Conservation (phyloP, 2,888 invertebrate genomes). For the Oscheius sp. region DNA sequence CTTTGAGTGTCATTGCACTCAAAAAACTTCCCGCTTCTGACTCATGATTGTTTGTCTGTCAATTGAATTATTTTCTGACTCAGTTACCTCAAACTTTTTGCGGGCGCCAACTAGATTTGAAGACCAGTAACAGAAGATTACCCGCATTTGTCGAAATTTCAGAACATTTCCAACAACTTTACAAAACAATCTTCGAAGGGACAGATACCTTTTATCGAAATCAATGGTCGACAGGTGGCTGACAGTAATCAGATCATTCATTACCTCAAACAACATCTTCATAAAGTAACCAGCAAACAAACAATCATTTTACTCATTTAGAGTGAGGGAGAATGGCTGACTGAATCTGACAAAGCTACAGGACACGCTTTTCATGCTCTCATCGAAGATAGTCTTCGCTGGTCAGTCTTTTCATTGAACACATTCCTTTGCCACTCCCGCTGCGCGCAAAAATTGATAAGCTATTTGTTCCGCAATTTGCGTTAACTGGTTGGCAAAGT, state of each 20-base stretch:
- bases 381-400: constrained; percentile 57
- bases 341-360: constrained; percentile 43
- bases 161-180: constrained; percentile 67
- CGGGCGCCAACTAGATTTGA: neutral
- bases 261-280: constrained; percentile 39
- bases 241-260: constrained; percentile 87
- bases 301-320: neutral
- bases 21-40: too few relatives aligned
- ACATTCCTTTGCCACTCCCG: neutral
- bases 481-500: too few relatives aligned
- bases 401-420: constrained; percentile 43
- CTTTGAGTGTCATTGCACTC: neutral
- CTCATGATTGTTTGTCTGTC: neutral
- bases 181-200: constrained; percentile 56
- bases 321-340: neutral
- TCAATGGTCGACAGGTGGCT: constrained; percentile 92
- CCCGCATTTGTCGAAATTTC: constrained; percentile 27
- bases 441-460: constrained; percentile 6
- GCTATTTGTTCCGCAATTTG: neutral
- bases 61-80: too few relatives aligned
- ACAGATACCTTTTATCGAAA: constrained; percentile 86
- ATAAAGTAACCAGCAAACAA: neutral
- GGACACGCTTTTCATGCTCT: constrained; percentile 54
- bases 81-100: too few relatives aligned
- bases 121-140: neutral